Percentiles rank a stretch among this genome's conserved stretches.
Conservation (phyloP, 1,140 invertebrate genomes). For the Oppia nitens region DNA sequence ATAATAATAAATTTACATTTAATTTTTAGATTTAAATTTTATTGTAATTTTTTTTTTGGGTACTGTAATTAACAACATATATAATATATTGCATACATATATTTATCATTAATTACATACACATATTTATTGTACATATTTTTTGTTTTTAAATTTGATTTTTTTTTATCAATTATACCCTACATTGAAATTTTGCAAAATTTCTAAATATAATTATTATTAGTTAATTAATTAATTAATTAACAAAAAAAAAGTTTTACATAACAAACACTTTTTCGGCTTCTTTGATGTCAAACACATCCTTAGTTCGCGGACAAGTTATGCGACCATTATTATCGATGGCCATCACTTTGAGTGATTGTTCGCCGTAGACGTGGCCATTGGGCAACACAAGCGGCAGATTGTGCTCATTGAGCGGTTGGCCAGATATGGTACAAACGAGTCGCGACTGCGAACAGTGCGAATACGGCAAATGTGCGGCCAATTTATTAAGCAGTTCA, state of each 20-base stretch:
- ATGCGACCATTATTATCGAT: constrained; percentile 67
- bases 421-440: constrained; percentile 74
- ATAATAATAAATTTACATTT: too few species aligned
- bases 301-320: constrained; percentile 78
- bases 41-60: too few species aligned
- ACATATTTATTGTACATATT: too few species aligned
- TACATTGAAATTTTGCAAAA: too few species aligned
- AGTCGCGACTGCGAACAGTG: constrained; percentile 89
- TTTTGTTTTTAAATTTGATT: too few species aligned
- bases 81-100: too few species aligned
- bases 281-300: constrained; percentile 67
- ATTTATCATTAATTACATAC: too few species aligned
- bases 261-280: constrained; percentile 90
- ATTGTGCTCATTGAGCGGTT: constrained; percentile 92
- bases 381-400: constrained; percentile 96
- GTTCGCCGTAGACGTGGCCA: constrained; percentile 91
- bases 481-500: constrained; percentile 67
- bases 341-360: constrained; percentile 72
- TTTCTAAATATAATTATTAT: too few species aligned
- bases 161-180: too few species aligned
- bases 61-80: too few species aligned
- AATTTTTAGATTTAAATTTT: too few species aligned
- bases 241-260: constrained; percentile 39
- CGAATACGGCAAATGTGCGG: constrained; percentile 70
- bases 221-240: neutral